These are phyloP conservation scores for Gallinago undulata DNA, from an alignment of 2,113 vertebrate species.

Conservation along the genomic window DNA sequence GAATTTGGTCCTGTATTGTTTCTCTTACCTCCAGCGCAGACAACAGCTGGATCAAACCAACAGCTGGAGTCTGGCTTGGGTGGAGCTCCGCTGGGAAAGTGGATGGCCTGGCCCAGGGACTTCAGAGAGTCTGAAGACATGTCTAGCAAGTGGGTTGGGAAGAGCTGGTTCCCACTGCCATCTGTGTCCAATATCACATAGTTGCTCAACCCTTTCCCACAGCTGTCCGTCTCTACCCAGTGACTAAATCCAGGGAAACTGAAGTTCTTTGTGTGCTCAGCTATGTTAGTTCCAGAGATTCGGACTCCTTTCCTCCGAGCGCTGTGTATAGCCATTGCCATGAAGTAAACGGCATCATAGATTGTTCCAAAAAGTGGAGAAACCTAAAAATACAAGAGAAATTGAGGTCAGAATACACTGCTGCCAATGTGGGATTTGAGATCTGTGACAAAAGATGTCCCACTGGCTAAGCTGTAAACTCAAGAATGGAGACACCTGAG, in stretches of 20 bases:
- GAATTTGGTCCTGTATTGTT: background rate
- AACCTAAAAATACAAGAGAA: constrained; percentile 72
- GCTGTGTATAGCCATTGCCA: constrained; percentile 81
- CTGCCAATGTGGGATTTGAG: background rate
- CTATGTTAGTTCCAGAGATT: constrained; percentile 75
- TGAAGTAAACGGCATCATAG: constrained; percentile 86
- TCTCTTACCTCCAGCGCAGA: constrained; percentile 84
- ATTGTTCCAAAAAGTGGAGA: constrained; percentile 92
- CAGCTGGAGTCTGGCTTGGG: constrained; percentile 82
- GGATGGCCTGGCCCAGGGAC: constrained; percentile 73
- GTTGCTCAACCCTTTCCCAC: constrained; percentile 75
- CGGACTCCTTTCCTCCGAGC: constrained; percentile 64
- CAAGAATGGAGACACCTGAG: background rate
- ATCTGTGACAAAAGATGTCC: background rate
- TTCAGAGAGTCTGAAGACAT: constrained; percentile 64
- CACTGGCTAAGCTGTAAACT: background rate
- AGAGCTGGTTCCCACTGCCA: constrained; percentile 74
- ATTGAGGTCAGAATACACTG: background rate
- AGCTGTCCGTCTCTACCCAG: constrained; percentile 72
- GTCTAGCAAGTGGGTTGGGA: constrained; percentile 80
- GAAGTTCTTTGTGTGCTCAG: constrained; percentile 75
- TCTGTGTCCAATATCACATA: constrained; percentile 87
- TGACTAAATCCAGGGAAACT: constrained; percentile 87
- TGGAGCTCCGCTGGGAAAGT: constrained; percentile 80
- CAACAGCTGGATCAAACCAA: constrained; percentile 82